phyloP scores from a whole-genome alignment of 2,797 vertebrate species.

The Dromococcyx pavoninus region DNA sequence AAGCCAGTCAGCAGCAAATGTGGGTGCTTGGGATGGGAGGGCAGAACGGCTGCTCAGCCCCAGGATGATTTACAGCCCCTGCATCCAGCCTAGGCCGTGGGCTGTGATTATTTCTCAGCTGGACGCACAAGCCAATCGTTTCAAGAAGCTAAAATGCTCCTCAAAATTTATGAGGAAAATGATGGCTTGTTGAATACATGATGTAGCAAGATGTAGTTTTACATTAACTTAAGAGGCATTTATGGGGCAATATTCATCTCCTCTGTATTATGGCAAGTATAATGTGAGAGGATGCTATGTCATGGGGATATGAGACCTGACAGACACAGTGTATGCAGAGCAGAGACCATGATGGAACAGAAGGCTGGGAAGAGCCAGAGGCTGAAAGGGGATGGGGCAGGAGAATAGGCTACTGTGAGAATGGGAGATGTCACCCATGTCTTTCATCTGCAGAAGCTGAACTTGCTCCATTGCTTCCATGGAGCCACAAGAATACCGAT shows the following conservation, averaged over 20 bases:
- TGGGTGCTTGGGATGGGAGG: neutral
- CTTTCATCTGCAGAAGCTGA: neutral
- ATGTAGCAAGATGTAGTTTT: constrained; percentile 69
- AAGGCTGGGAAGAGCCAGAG: neutral
- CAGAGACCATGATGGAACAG: neutral
- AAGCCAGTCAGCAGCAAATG: constrained; percentile 24
- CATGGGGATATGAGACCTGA: constrained; percentile 53
- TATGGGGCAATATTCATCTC: constrained; percentile 74
- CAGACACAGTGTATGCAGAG: neutral
- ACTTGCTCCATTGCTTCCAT: neutral
- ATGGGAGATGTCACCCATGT: neutral
- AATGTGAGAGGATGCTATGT: constrained; percentile 62
- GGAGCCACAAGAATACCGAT: neutral
- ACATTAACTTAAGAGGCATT: constrained; percentile 77
- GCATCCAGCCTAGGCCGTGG: constrained; percentile 43
- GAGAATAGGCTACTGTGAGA: neutral
- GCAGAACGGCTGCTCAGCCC: neutral
- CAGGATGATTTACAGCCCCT: constrained; percentile 66
- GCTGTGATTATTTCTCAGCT: constrained; percentile 56
- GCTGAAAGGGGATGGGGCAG: neutral
- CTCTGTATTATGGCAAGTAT: constrained; percentile 60
- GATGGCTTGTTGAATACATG: constrained; percentile 72
- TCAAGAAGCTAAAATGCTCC: constrained; percentile 60
- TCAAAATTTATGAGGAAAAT: constrained; percentile 74
- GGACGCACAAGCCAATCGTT: constrained; percentile 59